Conservation (phyloP, 2,797 vertebrate species). For the Pteropus rufus region DNA sequence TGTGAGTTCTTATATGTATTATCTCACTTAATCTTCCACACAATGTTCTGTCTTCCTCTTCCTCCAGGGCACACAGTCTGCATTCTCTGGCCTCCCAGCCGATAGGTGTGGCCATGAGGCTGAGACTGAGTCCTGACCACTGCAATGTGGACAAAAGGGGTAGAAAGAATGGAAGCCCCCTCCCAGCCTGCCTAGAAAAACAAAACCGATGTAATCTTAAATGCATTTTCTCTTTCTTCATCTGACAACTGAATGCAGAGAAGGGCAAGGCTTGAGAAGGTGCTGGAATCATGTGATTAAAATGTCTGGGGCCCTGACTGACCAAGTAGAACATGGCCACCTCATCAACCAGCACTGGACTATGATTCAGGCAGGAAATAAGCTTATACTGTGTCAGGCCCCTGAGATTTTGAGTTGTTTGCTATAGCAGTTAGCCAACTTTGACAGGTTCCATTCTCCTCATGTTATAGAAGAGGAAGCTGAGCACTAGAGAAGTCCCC, state of each 20-base stretch:
- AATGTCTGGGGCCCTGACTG: not conserved
- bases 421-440: not conserved
- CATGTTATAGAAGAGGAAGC: constrained; percentile 10
- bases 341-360: not conserved
- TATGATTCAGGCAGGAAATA: not conserved
- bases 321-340: not conserved
- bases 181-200: not conserved
- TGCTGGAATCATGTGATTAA: not conserved
- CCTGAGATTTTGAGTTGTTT: not conserved
- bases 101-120: not conserved
- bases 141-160: not conserved
- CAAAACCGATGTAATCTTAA: not conserved
- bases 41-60: not conserved
- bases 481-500: not conserved
- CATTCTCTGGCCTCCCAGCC: not conserved
- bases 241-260: not conserved
- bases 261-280: not conserved
- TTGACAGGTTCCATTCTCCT: not conserved
- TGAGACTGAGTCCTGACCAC: not conserved
- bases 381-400: not conserved
- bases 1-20: not conserved
- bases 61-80: not conserved
- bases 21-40: not conserved
- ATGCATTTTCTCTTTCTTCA: not conserved
- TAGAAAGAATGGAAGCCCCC: not conserved